Base-by-base conservation (phyloP, 2,888 invertebrate genomes). In the Stegophylla sp. region DNA sequence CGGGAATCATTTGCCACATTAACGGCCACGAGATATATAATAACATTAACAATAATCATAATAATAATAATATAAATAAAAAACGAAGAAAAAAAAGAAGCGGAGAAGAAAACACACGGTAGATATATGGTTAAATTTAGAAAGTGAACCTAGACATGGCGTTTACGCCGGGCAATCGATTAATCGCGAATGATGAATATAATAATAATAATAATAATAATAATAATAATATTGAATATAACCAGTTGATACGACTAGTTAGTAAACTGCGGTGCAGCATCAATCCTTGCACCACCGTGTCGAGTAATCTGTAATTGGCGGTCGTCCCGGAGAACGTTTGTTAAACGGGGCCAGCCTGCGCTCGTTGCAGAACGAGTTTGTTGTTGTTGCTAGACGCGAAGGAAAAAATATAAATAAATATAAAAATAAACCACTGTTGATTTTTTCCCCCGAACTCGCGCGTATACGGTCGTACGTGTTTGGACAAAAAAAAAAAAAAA, bases 251-350 rank as follows among this genome's bases (percentile, higher is more conserved):
- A 28, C 41, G 1, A 59, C 13, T 76, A 76, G 66, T 56, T 56
- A 67, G 59, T 41, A n/a, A n/a, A n/a, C n/a, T n/a, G n/a, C n/a
- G n/a, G 77, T 48, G 67, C 59, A 77, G n/a, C n/a, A n/a, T n/a
- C n/a, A n/a, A n/a, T 77, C 77, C 9, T 67, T 45, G 59, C 67
- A 69, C 76, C 77, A 59, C n/a, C n/a, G n/a, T n/a, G n/a, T n/a
- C 56, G 76, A 26, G 76, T 77, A 77, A 67, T 77, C 56, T 67
- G 56, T 77, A 77, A 67, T 45, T 66, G 45, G 13, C 67, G 45
- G 13, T 56, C 56, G 67, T 56, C 26, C 26, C n/a, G n/a, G n/a
- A 26, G 17, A 53, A 43, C n/a, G 74, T n/a, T n/a, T n/a, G n/a
- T 9, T 64, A 69, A 77, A 69, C 59, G 45, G 59, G 77, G 77